Base-by-base conservation (phyloP, 2,888 invertebrate species). In the Torymus auratus region DNA sequence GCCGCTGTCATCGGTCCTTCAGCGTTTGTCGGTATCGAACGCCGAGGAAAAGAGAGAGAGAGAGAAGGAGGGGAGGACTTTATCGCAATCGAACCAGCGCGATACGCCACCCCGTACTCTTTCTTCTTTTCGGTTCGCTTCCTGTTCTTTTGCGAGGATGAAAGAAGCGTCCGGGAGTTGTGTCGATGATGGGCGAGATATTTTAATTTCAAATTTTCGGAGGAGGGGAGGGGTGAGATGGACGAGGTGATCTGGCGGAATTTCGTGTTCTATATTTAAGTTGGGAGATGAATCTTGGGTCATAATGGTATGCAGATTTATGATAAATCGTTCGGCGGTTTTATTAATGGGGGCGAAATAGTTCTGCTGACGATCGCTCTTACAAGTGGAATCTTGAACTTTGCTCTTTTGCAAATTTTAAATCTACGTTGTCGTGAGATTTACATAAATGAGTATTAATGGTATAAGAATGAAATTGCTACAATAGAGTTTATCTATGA, bases 1-100 rank as follows among this genome's bases (percentile, higher is more conserved):
- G 84, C 84, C 81, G 83, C 83, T 84, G 86, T 86, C 86, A 82
- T 75, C 80, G 81, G 69, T 53, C 72, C 76, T 58, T 76, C 75
- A 81, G 78, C 78, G 76, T 81, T 70, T 81, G 83, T 84, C 82
- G 41, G 7, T 41, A 41, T 41, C 41, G 41, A 41, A 82, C 64
- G 41, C 64, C 17, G n/a, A 5, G 64, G 73, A 7, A 69, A 78
- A 83, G 28, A 53, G 28, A 53, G 62, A 52, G 15, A 61, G 52
- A 68, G 15, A 64, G 41, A 61, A 4, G 12, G 23, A 69, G 52
- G 7, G 70, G 78, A 77, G 81, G 82, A 83, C 82, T 84, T 83
- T 84, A 83, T 84, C 83, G 83, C 74, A 79, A 83, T 83, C 80
- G 81, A 80, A 81, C 71, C 60, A 77, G 78, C 80, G 71, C 74